A percentile compares a stretch with the other conserved stretches of the same genome.
Conservation (phyloP, 2,888 invertebrate species). For the Abscondita cerata region DNA sequence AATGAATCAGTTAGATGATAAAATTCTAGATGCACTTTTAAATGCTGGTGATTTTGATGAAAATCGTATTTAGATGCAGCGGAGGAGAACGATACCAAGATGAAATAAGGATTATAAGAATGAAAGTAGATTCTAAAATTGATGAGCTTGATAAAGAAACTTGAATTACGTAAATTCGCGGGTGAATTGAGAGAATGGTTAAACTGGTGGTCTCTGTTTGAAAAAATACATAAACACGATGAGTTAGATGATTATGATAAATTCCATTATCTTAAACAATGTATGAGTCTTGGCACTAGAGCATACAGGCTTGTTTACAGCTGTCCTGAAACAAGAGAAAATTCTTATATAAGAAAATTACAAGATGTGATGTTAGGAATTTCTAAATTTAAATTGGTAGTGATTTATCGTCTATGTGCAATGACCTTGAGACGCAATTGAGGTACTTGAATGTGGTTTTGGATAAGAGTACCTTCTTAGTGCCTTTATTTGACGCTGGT, state of each 20-base stretch:
- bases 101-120: no score
- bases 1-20: no score
- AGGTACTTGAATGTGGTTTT: background rate
- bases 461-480: background rate
- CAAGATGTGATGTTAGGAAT: background rate
- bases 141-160: no score
- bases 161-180: background rate
- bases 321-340: background rate
- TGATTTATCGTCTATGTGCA: background rate
- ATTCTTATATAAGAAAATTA: background rate
- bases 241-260: background rate
- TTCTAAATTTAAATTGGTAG: background rate
- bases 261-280: background rate
- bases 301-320: no score
- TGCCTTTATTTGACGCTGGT: background rate
- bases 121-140: no score
- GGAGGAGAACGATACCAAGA: no score
- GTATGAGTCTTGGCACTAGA: background rate
- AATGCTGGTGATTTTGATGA: no score
- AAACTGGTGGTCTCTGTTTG: background rate
- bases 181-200: background rate
- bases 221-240: background rate
- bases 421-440: background rate
- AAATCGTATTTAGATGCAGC: no score
- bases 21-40: no score